Conservation (phyloP, 2,888 invertebrate genomes). For the Drosophila meridionalis region DNA sequence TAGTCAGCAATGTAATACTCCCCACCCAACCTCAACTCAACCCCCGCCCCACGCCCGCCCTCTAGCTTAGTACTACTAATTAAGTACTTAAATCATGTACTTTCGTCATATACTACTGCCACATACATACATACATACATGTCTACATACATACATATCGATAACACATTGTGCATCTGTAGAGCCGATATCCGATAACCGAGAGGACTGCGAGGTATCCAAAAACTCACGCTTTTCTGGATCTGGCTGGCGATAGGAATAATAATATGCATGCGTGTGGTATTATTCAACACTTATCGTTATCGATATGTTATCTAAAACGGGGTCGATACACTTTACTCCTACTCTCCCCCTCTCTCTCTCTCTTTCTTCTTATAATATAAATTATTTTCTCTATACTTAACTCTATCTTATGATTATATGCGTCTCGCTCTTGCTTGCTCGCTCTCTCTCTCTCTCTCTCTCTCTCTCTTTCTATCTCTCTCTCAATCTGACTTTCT, state of each 20-base stretch:
- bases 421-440: conserved; percentile 10
- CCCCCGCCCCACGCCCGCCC: neutral
- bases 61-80: conserved; percentile 34
- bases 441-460: conserved; percentile 22
- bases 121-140: conserved; percentile 29
- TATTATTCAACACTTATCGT: conserved; percentile 29
- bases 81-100: conserved; percentile 46
- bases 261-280: conserved; percentile 22
- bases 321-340: conserved; percentile 11
- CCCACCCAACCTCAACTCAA: conserved; percentile 1
- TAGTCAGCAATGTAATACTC: conserved; percentile 36
- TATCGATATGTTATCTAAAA: conserved; percentile 14
- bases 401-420: neutral
- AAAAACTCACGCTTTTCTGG: conserved; percentile 14
- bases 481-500: neutral
- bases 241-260: conserved; percentile 2
- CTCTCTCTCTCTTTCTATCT: conserved; percentile 5
- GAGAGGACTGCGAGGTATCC: neutral
- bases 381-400: conserved; percentile 3
- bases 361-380: conserved; percentile 6
- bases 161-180: conserved; percentile 12
- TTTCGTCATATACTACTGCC: conserved; percentile 33
- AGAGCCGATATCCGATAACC: conserved; percentile 4
- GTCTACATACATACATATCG: conserved; percentile 27
- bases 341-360: neutral